Base-by-base conservation (phyloP, 2,888 invertebrate genomes). In the Stenolophus ochropezus region DNA sequence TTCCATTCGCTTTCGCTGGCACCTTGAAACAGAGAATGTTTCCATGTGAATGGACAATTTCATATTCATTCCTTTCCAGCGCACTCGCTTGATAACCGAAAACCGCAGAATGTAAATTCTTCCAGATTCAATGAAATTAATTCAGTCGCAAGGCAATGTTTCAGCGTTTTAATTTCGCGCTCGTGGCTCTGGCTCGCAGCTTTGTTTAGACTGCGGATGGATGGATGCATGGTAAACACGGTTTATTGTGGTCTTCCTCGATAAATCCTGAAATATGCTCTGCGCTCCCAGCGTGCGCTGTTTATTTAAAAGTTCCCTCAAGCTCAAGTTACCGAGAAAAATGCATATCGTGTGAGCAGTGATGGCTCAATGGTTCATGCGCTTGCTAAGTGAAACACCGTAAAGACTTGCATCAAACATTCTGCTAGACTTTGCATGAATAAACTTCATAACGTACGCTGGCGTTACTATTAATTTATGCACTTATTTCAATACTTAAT, bases 41-140 rank as follows among this genome's bases (percentile, higher is more conserved):
- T 27, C 20, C 75, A 75, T 53, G 25, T 27, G 23, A 75, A 75
- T 75, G 75, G 56, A 8, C 75, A 75, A 75, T 75, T 75, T 27
- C 33, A 75, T 56, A 75, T 75, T 75, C 75, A 75, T 75, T 53
- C 75, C 56, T 75, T 27, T 20, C 75, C 56, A 74, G 74, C 27
- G 21, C 16, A 56, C 49, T 75, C 75, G 75, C 20, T 75, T 75
- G 75, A 56, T 75, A 75, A 56, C 53, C 25, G 20, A 75, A 53
- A 16, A 56, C 14, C 75, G 18, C 75, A 74, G 53, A 25, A 75
- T 75, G 51, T 75, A 56, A 53, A 75, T 75, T 75, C 51, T 69
- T 69, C 61, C n/a, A 16, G 20, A 42, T 47, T 8, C 74, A 51
- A 74, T 74, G 74, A 74, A 74, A 74, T 74, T 69, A 74, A 74